Evolutionary conservation across 2,113 vertebrate species (phyloP).

Genomic region (Prunella himalayana): DNA sequence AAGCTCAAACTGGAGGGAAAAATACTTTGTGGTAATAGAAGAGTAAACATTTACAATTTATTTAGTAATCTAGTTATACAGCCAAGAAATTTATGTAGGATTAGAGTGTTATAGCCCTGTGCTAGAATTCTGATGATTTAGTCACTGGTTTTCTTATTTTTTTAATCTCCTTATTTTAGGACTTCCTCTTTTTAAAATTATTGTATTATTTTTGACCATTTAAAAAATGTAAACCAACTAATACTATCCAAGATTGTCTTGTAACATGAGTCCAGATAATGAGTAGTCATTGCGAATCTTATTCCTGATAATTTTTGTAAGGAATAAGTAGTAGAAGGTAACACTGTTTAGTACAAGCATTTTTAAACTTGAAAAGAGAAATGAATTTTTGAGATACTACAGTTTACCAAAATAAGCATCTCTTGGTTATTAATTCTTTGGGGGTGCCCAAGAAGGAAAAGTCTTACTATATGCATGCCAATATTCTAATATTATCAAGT

Average conservation of each 20-base stretch:
- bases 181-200: background rate
- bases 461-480: background rate
- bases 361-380: background rate
- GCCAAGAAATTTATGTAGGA: background rate
- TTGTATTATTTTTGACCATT: background rate
- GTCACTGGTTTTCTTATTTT: background rate
- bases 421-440: background rate
- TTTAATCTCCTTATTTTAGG: background rate
- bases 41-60: background rate
- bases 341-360: background rate
- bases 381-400: background rate
- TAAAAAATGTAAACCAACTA: background rate
- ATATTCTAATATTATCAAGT: background rate
- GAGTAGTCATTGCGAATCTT: background rate
- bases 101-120: background rate
- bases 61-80: background rate
- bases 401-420: background rate
- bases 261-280: background rate
- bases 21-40: background rate
- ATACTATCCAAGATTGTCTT: background rate
- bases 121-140: background rate
- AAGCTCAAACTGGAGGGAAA: background rate
- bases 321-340: background rate
- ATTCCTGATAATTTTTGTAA: background rate
- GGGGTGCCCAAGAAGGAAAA: background rate